Evolutionary conservation across 2,113 vertebrate genomes (phyloP).

Genomic region (Laticauda laticaudata): DNA sequence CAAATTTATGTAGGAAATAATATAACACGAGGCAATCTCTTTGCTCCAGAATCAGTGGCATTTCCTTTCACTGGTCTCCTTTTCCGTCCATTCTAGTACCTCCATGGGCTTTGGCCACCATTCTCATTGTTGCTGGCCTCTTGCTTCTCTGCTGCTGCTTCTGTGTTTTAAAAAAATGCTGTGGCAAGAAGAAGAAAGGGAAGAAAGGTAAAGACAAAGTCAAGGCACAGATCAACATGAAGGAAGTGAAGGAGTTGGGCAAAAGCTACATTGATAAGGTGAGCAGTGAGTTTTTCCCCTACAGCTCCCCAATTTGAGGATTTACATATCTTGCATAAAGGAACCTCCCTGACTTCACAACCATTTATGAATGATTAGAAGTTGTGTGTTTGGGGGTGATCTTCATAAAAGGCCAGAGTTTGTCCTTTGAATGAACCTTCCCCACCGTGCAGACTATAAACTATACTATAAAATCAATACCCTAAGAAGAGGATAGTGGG

Average conservation of each 20-base stretch:
- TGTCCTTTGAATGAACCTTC: background rate
- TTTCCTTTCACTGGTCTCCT: background rate
- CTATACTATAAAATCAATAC: background rate
- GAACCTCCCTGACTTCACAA: background rate
- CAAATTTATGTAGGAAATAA: background rate
- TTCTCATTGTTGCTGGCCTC: constrained; percentile 76
- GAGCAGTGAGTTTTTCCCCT: constrained; percentile 18
- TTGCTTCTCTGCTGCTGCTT: constrained; percentile 78
- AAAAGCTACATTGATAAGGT: constrained; percentile 77
- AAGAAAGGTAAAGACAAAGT: constrained; percentile 82
- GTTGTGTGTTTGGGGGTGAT: background rate
- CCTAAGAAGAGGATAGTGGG: background rate
- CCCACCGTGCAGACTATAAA: background rate
- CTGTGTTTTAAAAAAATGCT: constrained; percentile 77
- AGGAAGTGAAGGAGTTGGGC: constrained; percentile 76
- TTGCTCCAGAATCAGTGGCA: background rate
- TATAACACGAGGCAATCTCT: background rate
- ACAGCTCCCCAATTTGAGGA: fast-evolving
- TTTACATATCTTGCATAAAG: background rate
- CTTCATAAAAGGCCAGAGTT: background rate
- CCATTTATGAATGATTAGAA: background rate
- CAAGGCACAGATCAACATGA: constrained; percentile 73
- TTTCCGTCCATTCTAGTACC: constrained; percentile 71
- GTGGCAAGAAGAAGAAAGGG: constrained; percentile 70
- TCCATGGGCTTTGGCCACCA: constrained; percentile 83